These are phyloP conservation scores for Elephas maximus DNA, from an alignment of 2,113 vertebrate genomes.

Conservation along the genomic window DNA sequence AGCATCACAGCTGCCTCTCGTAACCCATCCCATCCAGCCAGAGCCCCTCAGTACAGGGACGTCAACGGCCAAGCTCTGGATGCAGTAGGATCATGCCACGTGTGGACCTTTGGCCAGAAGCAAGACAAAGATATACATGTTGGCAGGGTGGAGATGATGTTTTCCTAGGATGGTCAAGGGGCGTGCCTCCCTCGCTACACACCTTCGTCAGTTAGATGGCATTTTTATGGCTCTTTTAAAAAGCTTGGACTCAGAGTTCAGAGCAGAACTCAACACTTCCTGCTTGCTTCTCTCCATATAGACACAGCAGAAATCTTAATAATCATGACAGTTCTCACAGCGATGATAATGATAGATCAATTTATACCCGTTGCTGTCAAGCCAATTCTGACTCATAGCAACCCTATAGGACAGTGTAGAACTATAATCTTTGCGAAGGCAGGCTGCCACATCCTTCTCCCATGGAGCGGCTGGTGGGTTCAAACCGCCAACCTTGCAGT, in stretches of 20 bases:
- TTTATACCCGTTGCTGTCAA: not conserved
- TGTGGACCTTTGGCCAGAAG: slow-evolving; percentile 27
- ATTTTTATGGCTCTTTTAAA: slow-evolving; percentile 64
- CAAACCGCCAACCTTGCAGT: not conserved
- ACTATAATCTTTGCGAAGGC: not conserved
- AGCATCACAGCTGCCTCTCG: not conserved
- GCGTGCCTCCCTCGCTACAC: not conserved
- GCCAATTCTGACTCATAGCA: not conserved
- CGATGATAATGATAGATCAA: not conserved
- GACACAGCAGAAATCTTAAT: not conserved
- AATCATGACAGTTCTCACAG: not conserved
- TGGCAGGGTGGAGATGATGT: not conserved
- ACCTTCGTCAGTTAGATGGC: slow-evolving; percentile 7
- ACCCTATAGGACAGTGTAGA: too few relatives aligned
- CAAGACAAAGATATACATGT: not conserved
- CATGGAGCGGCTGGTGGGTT: not conserved
- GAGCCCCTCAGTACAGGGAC: not conserved
- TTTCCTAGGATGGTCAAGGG: not conserved
- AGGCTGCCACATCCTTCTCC: not conserved
- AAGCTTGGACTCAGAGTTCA: slow-evolving; percentile 20
- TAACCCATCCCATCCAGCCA: not conserved
- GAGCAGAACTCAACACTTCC: not conserved
- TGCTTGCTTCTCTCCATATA: not conserved
- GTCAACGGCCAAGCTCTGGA: accelerated
- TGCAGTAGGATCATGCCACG: not conserved